phyloP scores from a whole-genome alignment of 2,113 vertebrate species.

The Solenodon paradoxus region DNA sequence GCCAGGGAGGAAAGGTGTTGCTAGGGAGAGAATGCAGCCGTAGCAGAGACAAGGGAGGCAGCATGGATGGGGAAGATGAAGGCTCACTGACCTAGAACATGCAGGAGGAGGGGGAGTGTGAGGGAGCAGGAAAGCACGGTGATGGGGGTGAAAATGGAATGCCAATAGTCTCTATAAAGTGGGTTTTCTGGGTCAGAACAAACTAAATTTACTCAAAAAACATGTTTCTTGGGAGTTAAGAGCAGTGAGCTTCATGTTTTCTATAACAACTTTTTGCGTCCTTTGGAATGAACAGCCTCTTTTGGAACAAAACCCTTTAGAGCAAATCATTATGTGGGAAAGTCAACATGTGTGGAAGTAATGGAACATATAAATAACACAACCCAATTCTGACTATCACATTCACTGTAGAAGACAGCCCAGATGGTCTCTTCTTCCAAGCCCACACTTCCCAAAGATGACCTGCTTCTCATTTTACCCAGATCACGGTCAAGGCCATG shows the following conservation, averaged over 20 bases:
- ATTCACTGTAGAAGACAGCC: neutral
- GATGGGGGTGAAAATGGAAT: too few relatives aligned
- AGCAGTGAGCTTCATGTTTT: neutral
- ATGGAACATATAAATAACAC: neutral
- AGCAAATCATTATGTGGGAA: neutral
- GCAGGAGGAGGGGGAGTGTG: neutral
- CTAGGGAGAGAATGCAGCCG: neutral
- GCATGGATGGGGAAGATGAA: neutral
- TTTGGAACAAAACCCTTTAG: constrained; percentile 16
- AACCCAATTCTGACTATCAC: neutral
- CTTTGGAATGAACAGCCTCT: constrained; percentile 17
- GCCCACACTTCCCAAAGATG: neutral
- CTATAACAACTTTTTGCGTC: neutral
- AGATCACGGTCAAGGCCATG: neutral
- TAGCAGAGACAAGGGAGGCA: neutral
- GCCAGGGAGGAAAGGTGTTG: neutral
- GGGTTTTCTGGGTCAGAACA: neutral
- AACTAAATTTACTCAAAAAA: neutral
- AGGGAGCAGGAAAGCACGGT: neutral
- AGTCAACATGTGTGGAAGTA: neutral
- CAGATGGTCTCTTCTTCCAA: neutral
- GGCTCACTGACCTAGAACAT: neutral
- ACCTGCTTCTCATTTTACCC: neutral
- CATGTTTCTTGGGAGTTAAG: neutral
- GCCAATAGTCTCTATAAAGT: too few relatives aligned